These are phyloP conservation scores for Nannospalax galili DNA, from an alignment of 2,113 vertebrate genomes.

Conservation along the genomic window DNA sequence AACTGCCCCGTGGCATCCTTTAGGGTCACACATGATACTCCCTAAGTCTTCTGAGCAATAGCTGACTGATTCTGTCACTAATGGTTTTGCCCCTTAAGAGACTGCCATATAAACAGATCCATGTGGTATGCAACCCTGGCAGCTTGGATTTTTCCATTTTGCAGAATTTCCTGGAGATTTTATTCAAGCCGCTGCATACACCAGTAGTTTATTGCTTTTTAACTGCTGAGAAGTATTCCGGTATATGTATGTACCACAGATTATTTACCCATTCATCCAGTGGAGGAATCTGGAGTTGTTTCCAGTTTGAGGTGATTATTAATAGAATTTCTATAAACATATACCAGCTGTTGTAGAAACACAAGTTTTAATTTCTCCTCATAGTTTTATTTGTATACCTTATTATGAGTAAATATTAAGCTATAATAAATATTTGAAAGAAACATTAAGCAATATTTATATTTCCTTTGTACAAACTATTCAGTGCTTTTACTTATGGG, in stretches of 20 bases:
- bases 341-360: not conserved
- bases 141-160: not conserved
- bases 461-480: not conserved
- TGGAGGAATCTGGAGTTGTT: not conserved
- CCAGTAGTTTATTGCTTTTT: not conserved
- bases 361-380: not conserved
- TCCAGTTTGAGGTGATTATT: not conserved
- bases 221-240: not conserved
- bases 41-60: not conserved
- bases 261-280: too few species aligned
- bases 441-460: not conserved
- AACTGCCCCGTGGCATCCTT: not conserved
- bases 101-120: not conserved
- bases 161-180: not conserved
- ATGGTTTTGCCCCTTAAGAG: not conserved
- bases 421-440: not conserved
- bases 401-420: not conserved
- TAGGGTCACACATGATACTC: not conserved
- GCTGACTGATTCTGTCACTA: not conserved
- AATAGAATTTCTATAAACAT: not conserved
- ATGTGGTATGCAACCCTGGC: not conserved
- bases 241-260: too few species aligned
- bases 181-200: not conserved
- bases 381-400: not conserved
- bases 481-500: not conserved